Evolutionary conservation across 2,797 vertebrate species (phyloP), one percentile per base, ranked within the genome.

Genomic region (Eremophila alpestris): DNA sequence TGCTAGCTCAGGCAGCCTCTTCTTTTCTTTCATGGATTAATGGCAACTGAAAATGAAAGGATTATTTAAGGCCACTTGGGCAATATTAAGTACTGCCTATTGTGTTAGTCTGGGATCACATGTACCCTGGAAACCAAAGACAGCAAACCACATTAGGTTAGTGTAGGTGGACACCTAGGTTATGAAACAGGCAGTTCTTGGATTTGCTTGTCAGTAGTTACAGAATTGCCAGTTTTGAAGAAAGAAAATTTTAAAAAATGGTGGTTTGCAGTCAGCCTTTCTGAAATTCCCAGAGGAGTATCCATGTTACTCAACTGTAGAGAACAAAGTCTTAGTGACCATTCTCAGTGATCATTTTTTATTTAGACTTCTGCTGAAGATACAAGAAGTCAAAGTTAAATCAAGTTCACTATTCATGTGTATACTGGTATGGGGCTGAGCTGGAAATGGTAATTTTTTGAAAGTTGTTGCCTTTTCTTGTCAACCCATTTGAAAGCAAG

Each of bases 11-110:
- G 87, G 52, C 52, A 12, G 59, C 63, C 64, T 96, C 48, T 92
- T 95, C 89, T 95, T 91, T 86, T 60, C 65, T 93, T 93, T 83
- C 70, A 58, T 76, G 75, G 91, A 83, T 91, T 96, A 95, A 86
- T 87, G 89, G 70, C 62, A 88, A 67, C 82, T 88, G 89, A 95
- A 96, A 95, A 95, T 68, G 63, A 93, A 95, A 91, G 65, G 76
- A 96, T 94, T 96, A 93, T 89, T 97, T 91, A 95, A 94, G 83
- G 89, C 94, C 94, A 90, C 91, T 91, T 38, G 89, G 94, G 94
- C 91, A 76, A 76, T 83, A 94, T 95, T 91, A 95, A 91, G 41
- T 76, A 67, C 41, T 91, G 88, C 41, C 48, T 83, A 41, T 94
- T 90, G 67, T 95, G 70, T 55, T 87, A 93, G 65, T 65, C 62